Evolutionary conservation across 2,113 vertebrate species (phyloP).

Genomic region (Oenanthe melanoleuca): DNA sequence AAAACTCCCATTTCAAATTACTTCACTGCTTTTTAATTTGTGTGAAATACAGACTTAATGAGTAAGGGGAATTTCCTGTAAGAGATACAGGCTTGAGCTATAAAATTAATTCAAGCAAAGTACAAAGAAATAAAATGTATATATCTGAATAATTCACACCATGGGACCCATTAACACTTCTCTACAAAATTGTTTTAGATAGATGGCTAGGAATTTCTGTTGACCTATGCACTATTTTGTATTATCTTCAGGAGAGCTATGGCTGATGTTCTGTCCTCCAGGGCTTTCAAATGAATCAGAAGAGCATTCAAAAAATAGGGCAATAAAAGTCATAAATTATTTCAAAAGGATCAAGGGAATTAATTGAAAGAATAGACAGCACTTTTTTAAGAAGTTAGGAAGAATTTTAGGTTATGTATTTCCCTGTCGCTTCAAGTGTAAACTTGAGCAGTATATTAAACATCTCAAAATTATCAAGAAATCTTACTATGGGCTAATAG

Average conservation of each 20-base stretch:
- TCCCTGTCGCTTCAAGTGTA: not conserved
- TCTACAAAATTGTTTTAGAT: conserved; percentile 32
- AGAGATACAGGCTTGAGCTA: not conserved
- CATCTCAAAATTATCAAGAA: not conserved
- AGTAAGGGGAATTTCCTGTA: conserved; percentile 37
- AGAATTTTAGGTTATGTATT: not conserved
- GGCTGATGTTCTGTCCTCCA: not conserved
- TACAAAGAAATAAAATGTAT: conserved; percentile 14
- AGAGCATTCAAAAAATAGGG: conserved; percentile 14
- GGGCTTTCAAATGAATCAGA: conserved; percentile 9
- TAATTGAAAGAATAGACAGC: conserved; percentile 9
- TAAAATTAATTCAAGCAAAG: conserved; percentile 16
- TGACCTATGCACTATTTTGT: conserved; percentile 15
- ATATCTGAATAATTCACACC: not conserved
- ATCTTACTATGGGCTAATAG: not conserved
- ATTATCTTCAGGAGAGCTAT: not conserved
- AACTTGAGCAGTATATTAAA: not conserved
- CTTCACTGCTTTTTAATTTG: conserved; percentile 16
- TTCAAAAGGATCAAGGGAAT: conserved; percentile 17
- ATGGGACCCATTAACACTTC: conserved; percentile 18
- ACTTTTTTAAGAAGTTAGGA: not conserved
- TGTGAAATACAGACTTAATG: conserved; percentile 39
- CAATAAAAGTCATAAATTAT: conserved; percentile 39
- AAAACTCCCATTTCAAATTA: conserved; percentile 6
- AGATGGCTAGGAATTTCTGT: conserved; percentile 15